phyloP scores from a whole-genome alignment of 2,888 invertebrate genomes.

The Petrophora chlorosata region DNA sequence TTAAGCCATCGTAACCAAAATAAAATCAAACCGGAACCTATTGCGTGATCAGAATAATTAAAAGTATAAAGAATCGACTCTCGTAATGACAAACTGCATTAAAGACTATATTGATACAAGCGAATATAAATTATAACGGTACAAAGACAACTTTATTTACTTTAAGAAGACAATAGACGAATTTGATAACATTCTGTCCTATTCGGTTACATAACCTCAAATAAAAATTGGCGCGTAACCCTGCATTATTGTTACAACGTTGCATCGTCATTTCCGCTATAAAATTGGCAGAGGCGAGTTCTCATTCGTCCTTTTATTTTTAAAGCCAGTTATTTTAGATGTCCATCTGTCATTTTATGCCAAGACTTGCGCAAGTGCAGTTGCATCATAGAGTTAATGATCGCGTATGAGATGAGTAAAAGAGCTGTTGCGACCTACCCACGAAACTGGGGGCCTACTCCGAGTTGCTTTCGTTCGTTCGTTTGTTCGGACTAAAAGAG shows the following conservation, averaged over 20 bases:
- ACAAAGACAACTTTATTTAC: slow-evolving; percentile 32
- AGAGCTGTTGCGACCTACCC: slow-evolving; percentile 56
- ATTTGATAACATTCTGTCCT: slow-evolving; percentile 4
- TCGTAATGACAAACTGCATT: slow-evolving; percentile 46
- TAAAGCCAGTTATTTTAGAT: slow-evolving; percentile 39
- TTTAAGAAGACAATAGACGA: slow-evolving; percentile 29
- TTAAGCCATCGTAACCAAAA: slow-evolving; percentile 43
- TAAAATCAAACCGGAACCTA: slow-evolving; percentile 59
- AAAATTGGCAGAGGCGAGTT: slow-evolving; percentile 18
- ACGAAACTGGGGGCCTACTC: too few species aligned
- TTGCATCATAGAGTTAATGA: slow-evolving; percentile 66
- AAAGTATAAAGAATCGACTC: slow-evolving; percentile 57
- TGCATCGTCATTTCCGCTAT: slow-evolving; percentile 11
- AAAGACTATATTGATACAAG: slow-evolving; percentile 26
- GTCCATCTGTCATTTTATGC: slow-evolving; percentile 56
- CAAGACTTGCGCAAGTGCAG: slow-evolving; percentile 66
- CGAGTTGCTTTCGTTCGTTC: too few species aligned
- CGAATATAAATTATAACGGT: slow-evolving; percentile 21
- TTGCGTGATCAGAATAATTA: slow-evolving; percentile 61
- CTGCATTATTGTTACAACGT: slow-evolving; percentile 7
- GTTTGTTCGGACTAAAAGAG: too few species aligned
- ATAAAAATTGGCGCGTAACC: slow-evolving; percentile 9
- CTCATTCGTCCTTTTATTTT: slow-evolving; percentile 28
- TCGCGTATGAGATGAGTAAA: slow-evolving; percentile 45
- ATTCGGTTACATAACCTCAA: slow-evolving; percentile 20